Evolutionary conservation across 2,888 invertebrate species (phyloP).

Genomic region (Diabrotica balteata): DNA sequence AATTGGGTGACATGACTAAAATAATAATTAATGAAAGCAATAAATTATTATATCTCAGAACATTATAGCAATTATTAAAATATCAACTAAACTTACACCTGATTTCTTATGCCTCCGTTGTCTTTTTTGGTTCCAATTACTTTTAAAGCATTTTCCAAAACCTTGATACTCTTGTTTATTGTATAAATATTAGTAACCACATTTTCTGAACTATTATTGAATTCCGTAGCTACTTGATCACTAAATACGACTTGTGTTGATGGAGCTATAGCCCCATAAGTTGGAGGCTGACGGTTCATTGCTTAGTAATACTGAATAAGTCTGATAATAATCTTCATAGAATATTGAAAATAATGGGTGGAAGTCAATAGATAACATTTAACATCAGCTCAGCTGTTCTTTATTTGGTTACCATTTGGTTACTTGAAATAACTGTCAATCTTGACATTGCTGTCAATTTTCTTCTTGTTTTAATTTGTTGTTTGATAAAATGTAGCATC

Average conservation of each 20-base stretch:
- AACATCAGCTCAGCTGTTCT: constrained; percentile 1
- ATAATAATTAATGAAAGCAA: constrained; percentile 26
- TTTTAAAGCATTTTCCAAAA: constrained; percentile 76
- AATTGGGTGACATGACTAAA: constrained; percentile 76
- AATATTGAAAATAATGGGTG: not conserved
- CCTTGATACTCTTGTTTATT: constrained; percentile 76
- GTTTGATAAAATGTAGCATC: too few species aligned
- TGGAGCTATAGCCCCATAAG: constrained; percentile 57
- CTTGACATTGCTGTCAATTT: too few species aligned
- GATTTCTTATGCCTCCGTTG: constrained; percentile 71
- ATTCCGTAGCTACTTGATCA: constrained; percentile 75
- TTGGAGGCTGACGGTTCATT: constrained; percentile 48
- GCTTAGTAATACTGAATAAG: constrained; percentile 7
- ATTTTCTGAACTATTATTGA: constrained; percentile 80
- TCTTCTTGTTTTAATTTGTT: too few species aligned
- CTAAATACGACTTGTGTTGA: constrained; percentile 73
- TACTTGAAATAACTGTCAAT: too few species aligned
- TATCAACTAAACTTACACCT: constrained; percentile 63
- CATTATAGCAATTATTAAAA: constrained; percentile 1
- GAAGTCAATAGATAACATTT: constrained; percentile 1
- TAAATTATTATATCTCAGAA: constrained; percentile 1
- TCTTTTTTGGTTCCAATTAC: constrained; percentile 79
- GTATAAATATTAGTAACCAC: constrained; percentile 82
- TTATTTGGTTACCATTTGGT: not conserved
- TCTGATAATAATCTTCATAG: not conserved